Percentiles rank a stretch among this genome's conserved stretches.
phyloP scores from a whole-genome alignment of 30 jellyfish, hydroid and myxozoan species.

The Hydractinia symbiolongicarpus region DNA sequence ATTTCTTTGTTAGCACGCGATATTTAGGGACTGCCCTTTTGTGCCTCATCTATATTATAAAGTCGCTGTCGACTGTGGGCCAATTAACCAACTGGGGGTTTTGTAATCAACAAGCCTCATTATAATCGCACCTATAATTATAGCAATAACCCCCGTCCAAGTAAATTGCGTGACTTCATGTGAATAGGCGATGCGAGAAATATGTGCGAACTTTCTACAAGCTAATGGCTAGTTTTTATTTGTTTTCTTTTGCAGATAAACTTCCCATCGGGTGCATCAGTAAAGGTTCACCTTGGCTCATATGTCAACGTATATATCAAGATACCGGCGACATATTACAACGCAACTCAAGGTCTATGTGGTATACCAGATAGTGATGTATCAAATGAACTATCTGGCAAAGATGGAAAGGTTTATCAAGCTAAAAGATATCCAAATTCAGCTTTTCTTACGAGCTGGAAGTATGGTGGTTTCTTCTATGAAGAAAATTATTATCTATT shows the following conservation, averaged over 20 bases:
- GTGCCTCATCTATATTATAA: too few relatives aligned
- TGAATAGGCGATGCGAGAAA: too few relatives aligned
- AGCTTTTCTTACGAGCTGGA: constrained; percentile 45
- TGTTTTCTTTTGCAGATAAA: constrained; percentile 27
- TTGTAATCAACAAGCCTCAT: too few relatives aligned
- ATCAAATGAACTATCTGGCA: constrained; percentile 42
- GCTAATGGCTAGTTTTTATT: not conserved
- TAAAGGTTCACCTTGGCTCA: constrained; percentile 42
- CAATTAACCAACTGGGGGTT: too few relatives aligned
- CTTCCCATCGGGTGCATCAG: constrained; percentile 74
- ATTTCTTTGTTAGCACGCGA: too few relatives aligned
- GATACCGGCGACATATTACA: constrained; percentile 49
- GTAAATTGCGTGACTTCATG: too few relatives aligned
- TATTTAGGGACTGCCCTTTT: too few relatives aligned
- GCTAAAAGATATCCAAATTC: constrained; percentile 1
- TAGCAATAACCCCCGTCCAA: too few relatives aligned
- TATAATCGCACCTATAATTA: too few relatives aligned
- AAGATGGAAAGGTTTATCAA: constrained; percentile 30
- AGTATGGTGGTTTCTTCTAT: constrained; percentile 19
- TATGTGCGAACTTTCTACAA: not conserved
- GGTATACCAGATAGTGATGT: constrained; percentile 55
- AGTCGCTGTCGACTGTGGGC: too few relatives aligned
- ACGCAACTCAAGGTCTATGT: constrained; percentile 63
- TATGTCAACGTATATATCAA: constrained; percentile 45
- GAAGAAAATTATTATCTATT: not conserved